Evolutionary conservation across 2,888 invertebrate genomes (phyloP).

Genomic region (Bibio marci): DNA sequence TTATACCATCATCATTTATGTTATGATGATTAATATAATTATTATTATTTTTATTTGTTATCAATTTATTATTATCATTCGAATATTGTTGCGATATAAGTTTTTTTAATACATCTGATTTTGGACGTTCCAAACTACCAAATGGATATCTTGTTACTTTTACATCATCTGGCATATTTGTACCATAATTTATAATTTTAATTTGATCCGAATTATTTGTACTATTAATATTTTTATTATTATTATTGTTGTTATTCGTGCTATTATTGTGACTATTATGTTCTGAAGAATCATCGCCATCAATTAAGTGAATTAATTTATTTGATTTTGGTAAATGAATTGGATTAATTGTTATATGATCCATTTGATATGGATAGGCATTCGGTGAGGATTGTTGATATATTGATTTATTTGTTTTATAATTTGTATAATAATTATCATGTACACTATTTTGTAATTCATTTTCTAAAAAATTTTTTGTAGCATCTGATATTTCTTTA

Average conservation of each 20-base stretch:
- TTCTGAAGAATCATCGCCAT: no score
- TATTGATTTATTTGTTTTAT: no score
- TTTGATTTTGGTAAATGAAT: not conserved
- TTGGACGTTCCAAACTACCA: slow-evolving; percentile 43
- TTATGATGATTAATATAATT: no score
- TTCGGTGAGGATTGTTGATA: no score
- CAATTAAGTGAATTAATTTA: no score
- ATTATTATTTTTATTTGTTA: not conserved
- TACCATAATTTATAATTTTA: slow-evolving; percentile 31
- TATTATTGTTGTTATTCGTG: slow-evolving; percentile 1
- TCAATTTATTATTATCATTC: not conserved
- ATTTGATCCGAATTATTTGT: slow-evolving; percentile 5
- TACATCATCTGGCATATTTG: slow-evolving; percentile 43
- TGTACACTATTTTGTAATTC: no score
- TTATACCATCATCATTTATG: no score
- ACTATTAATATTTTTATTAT: not conserved
- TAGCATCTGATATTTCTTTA: no score
- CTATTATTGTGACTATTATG: slow-evolving; percentile 4
- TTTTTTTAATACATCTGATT: slow-evolving; percentile 42
- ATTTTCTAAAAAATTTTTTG: no score
- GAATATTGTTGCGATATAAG: slow-evolving; percentile 27
- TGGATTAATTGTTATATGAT: slow-evolving; percentile 2
- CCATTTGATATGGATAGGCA: no score
- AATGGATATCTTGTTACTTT: slow-evolving; percentile 43
- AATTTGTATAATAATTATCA: no score